These are phyloP conservation scores for Portevinia maculata DNA, from an alignment of 2,888 invertebrate species.

Conservation along the genomic window DNA sequence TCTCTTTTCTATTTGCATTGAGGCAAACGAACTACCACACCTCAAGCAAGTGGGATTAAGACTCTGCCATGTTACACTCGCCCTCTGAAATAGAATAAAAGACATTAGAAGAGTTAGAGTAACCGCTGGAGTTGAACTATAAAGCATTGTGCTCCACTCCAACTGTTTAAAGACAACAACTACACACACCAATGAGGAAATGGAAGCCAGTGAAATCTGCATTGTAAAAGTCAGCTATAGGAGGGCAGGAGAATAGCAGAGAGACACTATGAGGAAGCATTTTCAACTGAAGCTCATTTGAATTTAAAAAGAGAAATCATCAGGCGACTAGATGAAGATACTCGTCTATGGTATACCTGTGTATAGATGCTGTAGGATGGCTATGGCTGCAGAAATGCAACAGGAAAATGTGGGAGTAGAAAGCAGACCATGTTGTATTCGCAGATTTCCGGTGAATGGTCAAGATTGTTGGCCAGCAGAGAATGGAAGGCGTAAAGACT, in stretches of 20 bases:
- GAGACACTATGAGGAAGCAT: conserved; percentile 52
- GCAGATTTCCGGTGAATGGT: conserved; percentile 44
- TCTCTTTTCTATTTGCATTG: conserved; percentile 56
- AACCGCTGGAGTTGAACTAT: conserved; percentile 2
- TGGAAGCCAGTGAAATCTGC: conserved; percentile 71
- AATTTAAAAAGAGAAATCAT: conserved; percentile 72
- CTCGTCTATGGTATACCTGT: background rate
- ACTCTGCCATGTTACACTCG: conserved; percentile 45
- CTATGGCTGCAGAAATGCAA: conserved; percentile 6
- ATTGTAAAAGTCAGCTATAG: conserved; percentile 50
- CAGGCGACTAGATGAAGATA: conserved; percentile 46
- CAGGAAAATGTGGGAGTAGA: conserved; percentile 54
- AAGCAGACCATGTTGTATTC: conserved; percentile 25
- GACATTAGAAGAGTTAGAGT: conserved; percentile 25
- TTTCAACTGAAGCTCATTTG: conserved; percentile 66
- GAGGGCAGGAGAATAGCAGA: conserved; percentile 1
- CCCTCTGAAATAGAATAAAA: conserved; percentile 59
- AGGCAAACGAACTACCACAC: conserved; percentile 73
- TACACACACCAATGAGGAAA: conserved; percentile 69
- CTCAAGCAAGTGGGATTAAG: conserved; percentile 71
- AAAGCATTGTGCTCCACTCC: conserved; percentile 34
- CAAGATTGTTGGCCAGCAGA: conserved; percentile 7
- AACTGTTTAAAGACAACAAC: conserved; percentile 62
- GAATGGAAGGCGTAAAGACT: conserved; percentile 9
- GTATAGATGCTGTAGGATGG: conserved; percentile 20